phyloP scores from a whole-genome alignment of 2,888 invertebrate genomes.

The Caenorhabditis angaria region DNA sequence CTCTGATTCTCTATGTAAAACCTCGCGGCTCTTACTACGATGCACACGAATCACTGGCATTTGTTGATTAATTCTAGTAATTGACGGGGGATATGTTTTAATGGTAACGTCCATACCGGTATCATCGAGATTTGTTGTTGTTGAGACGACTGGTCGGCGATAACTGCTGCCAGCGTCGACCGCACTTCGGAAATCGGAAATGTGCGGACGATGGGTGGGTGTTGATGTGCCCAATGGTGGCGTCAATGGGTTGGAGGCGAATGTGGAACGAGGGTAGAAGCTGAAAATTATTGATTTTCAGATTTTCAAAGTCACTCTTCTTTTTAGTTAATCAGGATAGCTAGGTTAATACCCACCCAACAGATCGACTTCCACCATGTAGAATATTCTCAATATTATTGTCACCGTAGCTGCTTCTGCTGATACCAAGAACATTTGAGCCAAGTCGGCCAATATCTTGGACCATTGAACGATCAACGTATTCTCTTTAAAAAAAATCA shows the following conservation, averaged over 20 bases:
- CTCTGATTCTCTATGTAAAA: constrained; percentile 27
- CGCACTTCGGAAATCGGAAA: constrained; percentile 41
- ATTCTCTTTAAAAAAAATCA: constrained; percentile 47
- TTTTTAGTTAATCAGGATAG: neutral
- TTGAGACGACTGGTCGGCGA: constrained; percentile 34
- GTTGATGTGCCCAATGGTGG: constrained; percentile 71
- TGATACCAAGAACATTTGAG: constrained; percentile 56
- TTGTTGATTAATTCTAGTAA: constrained; percentile 11
- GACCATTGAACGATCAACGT: constrained; percentile 64
- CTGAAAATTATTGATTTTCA: constrained; percentile 24
- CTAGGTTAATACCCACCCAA: constrained; percentile 22
- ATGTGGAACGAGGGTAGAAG: constrained; percentile 62
- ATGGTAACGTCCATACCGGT: constrained; percentile 50
- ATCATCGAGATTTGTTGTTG: constrained; percentile 40
- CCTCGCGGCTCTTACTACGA: constrained; percentile 43
- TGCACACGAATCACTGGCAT: constrained; percentile 43
- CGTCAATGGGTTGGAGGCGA: constrained; percentile 71
- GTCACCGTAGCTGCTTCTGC: constrained; percentile 53
- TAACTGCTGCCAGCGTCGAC: constrained; percentile 38
- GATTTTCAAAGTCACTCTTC: neutral
- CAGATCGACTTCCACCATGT: constrained; percentile 46
- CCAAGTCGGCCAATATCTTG: constrained; percentile 67
- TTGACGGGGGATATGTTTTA: constrained; percentile 43
- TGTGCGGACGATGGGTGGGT: constrained; percentile 57
- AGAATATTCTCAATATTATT: constrained; percentile 57